Evolutionary conservation across 1,140 invertebrate genomes (phyloP), one percentile per base, ranked within the genome.

Genomic region (Cyclina sinensis): DNA sequence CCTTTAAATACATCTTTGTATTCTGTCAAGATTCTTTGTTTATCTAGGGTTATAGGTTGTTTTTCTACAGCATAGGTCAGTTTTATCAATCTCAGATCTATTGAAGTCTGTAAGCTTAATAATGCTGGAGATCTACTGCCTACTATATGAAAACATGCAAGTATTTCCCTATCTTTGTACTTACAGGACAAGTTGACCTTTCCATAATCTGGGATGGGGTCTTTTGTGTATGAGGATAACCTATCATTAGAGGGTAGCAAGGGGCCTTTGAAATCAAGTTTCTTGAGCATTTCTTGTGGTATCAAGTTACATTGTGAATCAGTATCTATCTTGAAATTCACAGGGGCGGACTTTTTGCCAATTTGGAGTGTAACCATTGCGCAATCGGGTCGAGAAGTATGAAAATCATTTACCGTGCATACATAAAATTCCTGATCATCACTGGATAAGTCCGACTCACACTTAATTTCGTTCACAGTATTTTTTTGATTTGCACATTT

Each of bases 1-100:
- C 86, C 86, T 62, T 65, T 81, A 48, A 91, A 90, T 16, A 79
- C 4, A 27, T 51, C 51, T 16, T 57, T 32, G n/a, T 54, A 79
- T 54, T 79, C 46, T 30, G 51, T 21, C 3, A 54, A 7, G 4
- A 79, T 57, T 4, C 3, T 43, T 51, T 79, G 30, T 57, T 54
- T 79, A 7, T 24, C 27, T 43, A 30, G 27, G 3, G 4, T 24
- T 5, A 30, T 3, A 3, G 2, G 35, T 35, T 79, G 46, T 30
- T 79, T 79, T 9, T 79, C 51, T 9, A 79, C 24, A 51, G 76
- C 21, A 54, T 54, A 79, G 2, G 79, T n/a, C 32, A 88, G 59
- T 1, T 46, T 91, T 32, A 86, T 57, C 14, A 46, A 51, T 9
- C n/a, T 16, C 0, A 76, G 32, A 14, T 78, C 54, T 18, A 4